Evolutionary conservation across 2,113 vertebrate genomes (phyloP).

Genomic region (Dromiciops gliroides): DNA sequence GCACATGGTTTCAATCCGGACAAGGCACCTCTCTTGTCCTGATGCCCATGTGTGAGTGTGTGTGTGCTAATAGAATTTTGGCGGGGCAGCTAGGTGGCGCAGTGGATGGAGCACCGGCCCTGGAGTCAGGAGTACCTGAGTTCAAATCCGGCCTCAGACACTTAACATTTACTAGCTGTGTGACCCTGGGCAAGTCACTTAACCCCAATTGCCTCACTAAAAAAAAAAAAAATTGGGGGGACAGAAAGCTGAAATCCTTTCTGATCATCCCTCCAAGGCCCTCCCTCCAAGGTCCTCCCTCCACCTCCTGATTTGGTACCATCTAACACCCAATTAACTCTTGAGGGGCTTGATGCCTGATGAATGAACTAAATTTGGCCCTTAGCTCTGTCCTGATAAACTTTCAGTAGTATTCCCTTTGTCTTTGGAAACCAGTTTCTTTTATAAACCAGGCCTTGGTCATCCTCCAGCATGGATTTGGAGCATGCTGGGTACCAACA

Average conservation of each 20-base stretch:
- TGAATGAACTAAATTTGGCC: conserved; percentile 57
- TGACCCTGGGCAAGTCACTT: no score
- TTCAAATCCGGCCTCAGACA: no score
- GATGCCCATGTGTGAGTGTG: conserved; percentile 54
- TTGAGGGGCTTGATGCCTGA: conserved; percentile 55
- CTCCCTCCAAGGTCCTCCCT: conserved; percentile 67
- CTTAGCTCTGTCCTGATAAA: conserved; percentile 38
- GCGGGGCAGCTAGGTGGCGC: no score
- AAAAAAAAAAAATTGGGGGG: no score
- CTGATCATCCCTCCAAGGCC: conserved; percentile 48
- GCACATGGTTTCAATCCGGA: conserved; percentile 55
- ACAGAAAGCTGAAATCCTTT: conserved; percentile 49
- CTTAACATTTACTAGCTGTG: no score
- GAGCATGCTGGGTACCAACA: conserved; percentile 7
- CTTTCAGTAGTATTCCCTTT: conserved; percentile 48
- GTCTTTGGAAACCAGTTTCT: conserved; percentile 18
- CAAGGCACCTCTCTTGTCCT: conserved; percentile 40
- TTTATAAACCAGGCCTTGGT: neutral
- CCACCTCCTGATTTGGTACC: conserved; percentile 23
- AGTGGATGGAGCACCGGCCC: no score
- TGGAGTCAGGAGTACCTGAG: no score
- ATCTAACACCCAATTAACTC: conserved; percentile 67
- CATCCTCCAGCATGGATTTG: conserved; percentile 42
- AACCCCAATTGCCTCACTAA: no score
- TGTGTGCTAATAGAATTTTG: conserved; percentile 44